Percentiles rank a stretch among this genome's conserved stretches.
These are phyloP conservation scores for Pseudomyrmex cubaensis DNA, from an alignment of 1,140 invertebrate species.

Conservation along the genomic window DNA sequence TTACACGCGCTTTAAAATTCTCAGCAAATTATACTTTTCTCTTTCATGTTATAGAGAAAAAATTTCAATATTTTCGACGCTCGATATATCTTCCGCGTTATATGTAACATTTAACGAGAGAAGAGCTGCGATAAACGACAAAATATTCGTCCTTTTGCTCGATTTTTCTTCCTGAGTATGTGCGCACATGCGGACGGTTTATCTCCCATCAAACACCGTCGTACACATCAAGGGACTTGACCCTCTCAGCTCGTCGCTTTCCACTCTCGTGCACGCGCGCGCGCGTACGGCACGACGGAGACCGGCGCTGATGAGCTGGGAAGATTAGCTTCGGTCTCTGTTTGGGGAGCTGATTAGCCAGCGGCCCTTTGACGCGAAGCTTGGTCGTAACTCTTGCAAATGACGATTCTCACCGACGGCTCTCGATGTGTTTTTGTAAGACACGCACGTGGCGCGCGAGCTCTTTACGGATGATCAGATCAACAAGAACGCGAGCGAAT, in stretches of 20 bases:
- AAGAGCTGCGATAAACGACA: neutral
- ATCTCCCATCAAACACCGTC: slow-evolving; percentile 46
- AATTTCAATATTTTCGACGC: slow-evolving; percentile 16
- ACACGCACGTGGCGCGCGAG: slow-evolving; percentile 8
- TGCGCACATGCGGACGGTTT: neutral
- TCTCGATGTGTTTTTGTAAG: slow-evolving; percentile 41
- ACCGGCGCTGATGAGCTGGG: slow-evolving; percentile 70
- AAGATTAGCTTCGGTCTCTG: slow-evolving; percentile 73
- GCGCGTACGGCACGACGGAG: neutral
- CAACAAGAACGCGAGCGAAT: slow-evolving; percentile 3
- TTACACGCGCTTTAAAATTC: neutral
- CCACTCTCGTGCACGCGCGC: slow-evolving; percentile 8
- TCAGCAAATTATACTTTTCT: neutral
- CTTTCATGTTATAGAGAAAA: neutral
- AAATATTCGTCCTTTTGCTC: neutral
- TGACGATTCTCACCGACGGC: slow-evolving; percentile 63
- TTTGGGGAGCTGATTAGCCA: slow-evolving; percentile 76
- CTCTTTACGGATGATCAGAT: slow-evolving; percentile 12
- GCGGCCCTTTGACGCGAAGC: slow-evolving; percentile 64
- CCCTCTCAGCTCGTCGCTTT: slow-evolving; percentile 14
- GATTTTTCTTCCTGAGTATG: slow-evolving; percentile 14
- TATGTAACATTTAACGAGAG: too few relatives aligned
- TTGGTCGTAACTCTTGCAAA: slow-evolving; percentile 53
- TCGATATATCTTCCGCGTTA: neutral
- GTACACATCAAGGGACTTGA: slow-evolving; percentile 63